Conservation (phyloP, 2,888 invertebrate species). For the Trissoscelio sp. region DNA sequence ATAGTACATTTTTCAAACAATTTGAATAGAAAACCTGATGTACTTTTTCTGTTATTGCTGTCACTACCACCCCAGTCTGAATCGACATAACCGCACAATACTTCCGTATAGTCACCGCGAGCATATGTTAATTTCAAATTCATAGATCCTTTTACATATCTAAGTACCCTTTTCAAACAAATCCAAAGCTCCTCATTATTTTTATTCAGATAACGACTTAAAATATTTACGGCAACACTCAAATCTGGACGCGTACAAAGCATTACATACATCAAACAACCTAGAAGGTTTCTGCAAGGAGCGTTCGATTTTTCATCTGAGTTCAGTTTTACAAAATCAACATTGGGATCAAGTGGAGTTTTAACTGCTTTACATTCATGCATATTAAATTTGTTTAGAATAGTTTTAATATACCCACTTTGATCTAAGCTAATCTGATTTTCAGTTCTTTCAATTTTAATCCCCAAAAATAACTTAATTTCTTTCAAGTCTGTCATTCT, state of each 20-base stretch:
- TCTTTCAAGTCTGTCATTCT: slow-evolving; percentile 13
- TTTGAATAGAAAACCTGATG: not conserved
- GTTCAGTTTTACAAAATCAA: slow-evolving; percentile 10
- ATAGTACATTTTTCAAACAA: not conserved
- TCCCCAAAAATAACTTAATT: slow-evolving; percentile 3
- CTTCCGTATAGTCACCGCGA: not conserved
- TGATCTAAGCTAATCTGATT: not conserved
- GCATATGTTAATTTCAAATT: too few species aligned
- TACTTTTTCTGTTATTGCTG: not conserved
- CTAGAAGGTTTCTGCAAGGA: slow-evolving; percentile 20
- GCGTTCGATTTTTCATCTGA: slow-evolving; percentile 13
- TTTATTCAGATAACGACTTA: too few species aligned
- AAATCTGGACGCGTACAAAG: slow-evolving; percentile 34
- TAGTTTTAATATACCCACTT: slow-evolving; percentile 5
- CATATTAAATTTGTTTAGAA: slow-evolving; percentile 3
- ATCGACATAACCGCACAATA: not conserved
- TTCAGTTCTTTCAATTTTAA: not conserved
- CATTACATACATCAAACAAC: too few species aligned
- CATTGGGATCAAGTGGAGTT: not conserved
- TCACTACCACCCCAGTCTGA: not conserved
- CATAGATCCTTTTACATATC: too few species aligned
- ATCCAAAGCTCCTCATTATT: too few species aligned
- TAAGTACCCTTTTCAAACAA: slow-evolving; percentile 20
- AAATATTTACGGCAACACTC: slow-evolving; percentile 32
- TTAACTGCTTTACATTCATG: not conserved